Conservation (phyloP, 2,113 vertebrate species). For the Percopsis transmontana region DNA sequence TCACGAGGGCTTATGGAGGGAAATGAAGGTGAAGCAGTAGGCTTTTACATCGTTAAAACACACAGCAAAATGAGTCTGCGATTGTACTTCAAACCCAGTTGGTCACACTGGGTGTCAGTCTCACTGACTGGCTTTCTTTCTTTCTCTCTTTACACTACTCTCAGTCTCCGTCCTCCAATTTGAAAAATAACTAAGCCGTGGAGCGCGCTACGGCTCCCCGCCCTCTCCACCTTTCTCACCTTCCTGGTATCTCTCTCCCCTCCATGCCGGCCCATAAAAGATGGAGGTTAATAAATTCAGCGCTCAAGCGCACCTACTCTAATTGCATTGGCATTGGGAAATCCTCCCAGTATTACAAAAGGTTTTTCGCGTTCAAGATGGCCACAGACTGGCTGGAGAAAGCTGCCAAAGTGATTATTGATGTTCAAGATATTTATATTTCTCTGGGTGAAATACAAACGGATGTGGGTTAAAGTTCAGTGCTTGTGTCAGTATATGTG, state of each 20-base stretch:
- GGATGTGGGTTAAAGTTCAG: no score
- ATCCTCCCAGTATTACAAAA: constrained; percentile 59
- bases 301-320: constrained; percentile 64
- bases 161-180: neutral
- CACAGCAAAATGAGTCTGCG: neutral
- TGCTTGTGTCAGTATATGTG: neutral
- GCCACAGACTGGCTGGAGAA: constrained; percentile 42
- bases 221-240: constrained; percentile 2
- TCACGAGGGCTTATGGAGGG: no score
- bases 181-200: no score
- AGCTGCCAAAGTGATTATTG: constrained; percentile 12
- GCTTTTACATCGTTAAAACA: no score
- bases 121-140: neutral
- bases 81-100: no score
- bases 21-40: no score
- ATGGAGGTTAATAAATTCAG: constrained; percentile 77
- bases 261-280: constrained; percentile 47
- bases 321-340: constrained; percentile 74
- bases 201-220: no score
- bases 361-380: constrained; percentile 60
- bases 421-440: constrained; percentile 17
- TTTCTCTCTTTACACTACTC: neutral
- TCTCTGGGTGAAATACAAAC: neutral
- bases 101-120: no score
- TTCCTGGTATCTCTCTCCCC: constrained; percentile 19